phyloP scores from a whole-genome alignment of 2,888 invertebrate genomes.

The Cephus spinipes region DNA sequence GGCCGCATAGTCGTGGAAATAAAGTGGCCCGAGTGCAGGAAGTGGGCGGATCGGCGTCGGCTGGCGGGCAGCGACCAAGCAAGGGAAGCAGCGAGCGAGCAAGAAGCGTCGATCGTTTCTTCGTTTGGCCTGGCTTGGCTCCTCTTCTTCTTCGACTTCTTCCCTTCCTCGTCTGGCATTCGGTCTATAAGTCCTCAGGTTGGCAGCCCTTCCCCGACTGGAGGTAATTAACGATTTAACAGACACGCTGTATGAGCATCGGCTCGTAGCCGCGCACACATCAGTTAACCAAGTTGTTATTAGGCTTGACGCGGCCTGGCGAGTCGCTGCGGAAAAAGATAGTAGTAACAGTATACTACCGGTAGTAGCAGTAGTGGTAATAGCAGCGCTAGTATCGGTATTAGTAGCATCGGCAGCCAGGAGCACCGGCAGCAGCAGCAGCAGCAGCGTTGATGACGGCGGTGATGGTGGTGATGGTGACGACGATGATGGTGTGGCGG shows the following conservation, averaged over 20 bases:
- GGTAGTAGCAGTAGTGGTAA: not conserved
- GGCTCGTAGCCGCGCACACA: slow-evolving; percentile 35
- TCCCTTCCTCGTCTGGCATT: slow-evolving; percentile 15
- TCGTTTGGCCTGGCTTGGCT: slow-evolving; percentile 19
- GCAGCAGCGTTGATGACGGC: not conserved
- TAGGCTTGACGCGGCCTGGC: slow-evolving; percentile 37
- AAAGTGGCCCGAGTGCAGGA: slow-evolving; percentile 50
- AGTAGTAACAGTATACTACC: not conserved
- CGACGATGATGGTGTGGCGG: not conserved
- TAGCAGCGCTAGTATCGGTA: not conserved
- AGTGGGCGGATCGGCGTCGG: slow-evolving; percentile 60
- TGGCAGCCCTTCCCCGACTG: slow-evolving; percentile 16
- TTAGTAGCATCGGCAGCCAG: not conserved
- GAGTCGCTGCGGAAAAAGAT: slow-evolving; percentile 7
- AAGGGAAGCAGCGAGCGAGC: slow-evolving; percentile 22
- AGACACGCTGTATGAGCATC: slow-evolving; percentile 54
- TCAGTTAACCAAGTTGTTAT: slow-evolving; percentile 58
- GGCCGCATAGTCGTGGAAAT: slow-evolving; percentile 27
- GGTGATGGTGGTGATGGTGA: not conserved
- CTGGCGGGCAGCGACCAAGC: slow-evolving; percentile 22
- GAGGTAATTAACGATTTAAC: slow-evolving; percentile 62
- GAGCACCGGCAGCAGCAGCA: not conserved
- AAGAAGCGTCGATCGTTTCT: slow-evolving; percentile 40
- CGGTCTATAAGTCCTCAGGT: slow-evolving; percentile 17
- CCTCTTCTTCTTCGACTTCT: slow-evolving; percentile 9